Conservation (phyloP, 2,797 vertebrate genomes). For the Falco peregrinus region DNA sequence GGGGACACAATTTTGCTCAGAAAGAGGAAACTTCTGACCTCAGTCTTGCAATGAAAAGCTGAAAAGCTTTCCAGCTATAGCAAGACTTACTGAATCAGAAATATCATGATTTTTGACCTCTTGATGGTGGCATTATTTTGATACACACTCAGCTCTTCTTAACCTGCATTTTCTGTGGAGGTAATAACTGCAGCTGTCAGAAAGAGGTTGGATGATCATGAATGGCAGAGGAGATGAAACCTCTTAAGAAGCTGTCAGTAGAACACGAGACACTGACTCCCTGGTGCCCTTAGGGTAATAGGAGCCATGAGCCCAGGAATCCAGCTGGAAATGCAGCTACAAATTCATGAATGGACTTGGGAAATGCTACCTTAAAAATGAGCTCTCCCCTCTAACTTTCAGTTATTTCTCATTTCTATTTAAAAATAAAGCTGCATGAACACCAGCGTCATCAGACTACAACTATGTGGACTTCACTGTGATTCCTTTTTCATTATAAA, state of each 20-base stretch:
- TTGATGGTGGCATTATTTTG: background rate
- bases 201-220: background rate
- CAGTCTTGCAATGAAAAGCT: background rate
- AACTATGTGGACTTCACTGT: background rate
- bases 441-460: background rate
- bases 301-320: background rate
- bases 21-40: background rate
- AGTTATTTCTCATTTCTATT: background rate
- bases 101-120: background rate
- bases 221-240: background rate
- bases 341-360: background rate
- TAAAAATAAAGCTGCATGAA: background rate
- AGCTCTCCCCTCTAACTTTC: background rate
- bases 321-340: background rate
- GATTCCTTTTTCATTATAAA: background rate
- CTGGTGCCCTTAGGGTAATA: background rate
- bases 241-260: background rate
- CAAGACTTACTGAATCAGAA: background rate
- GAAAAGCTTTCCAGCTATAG: background rate
- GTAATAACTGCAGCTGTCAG: background rate
- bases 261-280: background rate
- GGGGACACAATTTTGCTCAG: background rate
- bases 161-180: background rate
- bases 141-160: conserved; percentile 7
- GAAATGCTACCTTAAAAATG: background rate